Base-by-base conservation (phyloP, 2,888 invertebrate genomes). In the Acleris literana region DNA sequence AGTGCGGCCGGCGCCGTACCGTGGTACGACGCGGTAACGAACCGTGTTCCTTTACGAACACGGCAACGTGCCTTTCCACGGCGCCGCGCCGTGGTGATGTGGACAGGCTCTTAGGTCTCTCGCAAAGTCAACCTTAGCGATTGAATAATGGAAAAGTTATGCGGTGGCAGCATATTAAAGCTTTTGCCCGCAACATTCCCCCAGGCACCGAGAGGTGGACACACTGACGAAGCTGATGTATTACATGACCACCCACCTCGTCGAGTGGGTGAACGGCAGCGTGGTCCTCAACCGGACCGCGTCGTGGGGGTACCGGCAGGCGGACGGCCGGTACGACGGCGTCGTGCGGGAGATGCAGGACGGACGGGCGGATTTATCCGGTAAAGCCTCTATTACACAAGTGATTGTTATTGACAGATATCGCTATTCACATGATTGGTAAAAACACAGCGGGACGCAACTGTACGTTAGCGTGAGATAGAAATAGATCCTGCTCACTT, bases 321-420 rank as follows among this genome's bases (percentile, higher is more conserved):
- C 76, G 29, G 83, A 85, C 59, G 85, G 84, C 0, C 73, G 75
- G 5, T 86, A 81, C 81, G 81, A 66, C 62, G 87, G 86, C 0
- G 78, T 86, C 79, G 77, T 79, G 16, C 82, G 84, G 9, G 73
- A 80, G 69, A 54, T 87, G 68, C 74, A 77, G 6, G 78, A 81
- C 5, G 75, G 76, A 3, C 82, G 86, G 64, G 79, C 82, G 17
- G 86, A 87, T 63, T 70, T 87, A 20, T 83, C 83, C 9, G 84
- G 85, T 59, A 79, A 16, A 17, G 39, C 13, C 39, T 29, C 29
- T 7, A 29, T 1, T 1, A 22, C 25, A 25, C 25, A 25, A 6
- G 25, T 2, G 6, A 29, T 2, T 7, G 7, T 29, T 29, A 29
- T 29, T 29, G 29, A 29, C 29, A 29, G 29, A 29, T 29, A 33